Base-by-base conservation (phyloP, 37 sponge, comb jelly and placozoan species). In the Beroe forskalii region DNA sequence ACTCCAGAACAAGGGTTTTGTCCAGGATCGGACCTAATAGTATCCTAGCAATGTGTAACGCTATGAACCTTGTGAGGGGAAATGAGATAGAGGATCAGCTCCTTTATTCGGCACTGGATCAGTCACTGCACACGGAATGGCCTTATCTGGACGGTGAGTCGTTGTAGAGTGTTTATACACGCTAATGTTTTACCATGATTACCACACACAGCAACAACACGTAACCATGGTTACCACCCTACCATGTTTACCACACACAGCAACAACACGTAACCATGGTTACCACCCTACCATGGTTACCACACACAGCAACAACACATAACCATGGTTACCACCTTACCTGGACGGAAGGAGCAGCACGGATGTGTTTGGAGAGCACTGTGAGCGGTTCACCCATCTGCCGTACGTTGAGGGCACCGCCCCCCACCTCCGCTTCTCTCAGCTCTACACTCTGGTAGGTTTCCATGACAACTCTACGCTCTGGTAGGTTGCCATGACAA, bases 371-470 rank as follows among this genome's bases (percentile, higher is more conserved):
- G 23, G 32, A 20, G 14, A 39, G 75, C 28, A 32, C 38, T 37
- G 38, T 32, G 75, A 72, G 38, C 12, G 31, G 40, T 72, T 35
- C 75, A 38, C 75, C 1, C 75, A 72, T 33, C 38, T 72, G 2
- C 75, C 75, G 38, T 72, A 72, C 75, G 31, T 72, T 19, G 75
- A 72, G 75, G 75, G 31, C 40, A 72, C 75, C 31, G 38, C 75
- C 20, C 75, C 75, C 39, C 75, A 72, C 31, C 75, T 72, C 36
- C 75, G 75, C 9, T 35, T 30, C 12, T 20, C 23, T 8, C 75
- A 32, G 40, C 75, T 72, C 38, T 72, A 72, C 75, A 72, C 75
- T 35, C 75, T 35, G 75, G 75, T 72, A 9, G 38, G 36, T 66
- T 14, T 66, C 8, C n/a, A n/a, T n/a, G n/a, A n/a, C n/a, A n/a